phyloP scores from a whole-genome alignment of 2,888 invertebrate species.

The Morpho helenor region DNA sequence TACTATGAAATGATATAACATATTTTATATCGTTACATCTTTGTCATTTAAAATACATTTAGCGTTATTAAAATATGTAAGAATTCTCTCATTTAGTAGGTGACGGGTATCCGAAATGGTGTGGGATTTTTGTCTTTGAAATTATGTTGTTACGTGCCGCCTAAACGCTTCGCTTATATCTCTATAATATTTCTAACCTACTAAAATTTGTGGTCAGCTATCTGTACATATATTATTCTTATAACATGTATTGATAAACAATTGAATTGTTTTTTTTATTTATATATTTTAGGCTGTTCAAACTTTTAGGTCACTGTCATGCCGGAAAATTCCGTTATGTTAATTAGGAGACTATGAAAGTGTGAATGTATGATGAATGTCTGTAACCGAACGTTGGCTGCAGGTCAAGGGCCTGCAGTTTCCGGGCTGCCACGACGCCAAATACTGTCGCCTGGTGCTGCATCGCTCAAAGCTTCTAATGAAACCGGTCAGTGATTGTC shows the following conservation, averaged over 20 bases:
- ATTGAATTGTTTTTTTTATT: neutral
- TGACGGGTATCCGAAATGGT: slow-evolving; percentile 46
- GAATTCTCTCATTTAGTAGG: slow-evolving; percentile 39
- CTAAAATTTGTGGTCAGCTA: slow-evolving; percentile 14
- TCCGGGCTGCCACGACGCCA: slow-evolving; percentile 96
- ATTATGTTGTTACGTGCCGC: slow-evolving; percentile 51
- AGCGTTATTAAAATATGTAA: no score
- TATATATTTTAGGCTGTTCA: slow-evolving; percentile 1
- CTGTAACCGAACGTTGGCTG: slow-evolving; percentile 60
- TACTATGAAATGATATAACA: no score
- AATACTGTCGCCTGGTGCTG: slow-evolving; percentile 97
- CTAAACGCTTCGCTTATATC: slow-evolving; percentile 58
- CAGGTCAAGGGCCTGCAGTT: slow-evolving; percentile 98
- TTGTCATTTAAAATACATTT: neutral
- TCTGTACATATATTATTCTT: neutral
- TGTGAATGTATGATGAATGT: slow-evolving; percentile 21
- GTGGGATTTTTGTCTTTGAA: slow-evolving; percentile 56
- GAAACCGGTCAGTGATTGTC: slow-evolving; percentile 92
- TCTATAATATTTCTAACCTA: slow-evolving; percentile 20
- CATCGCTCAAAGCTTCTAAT: slow-evolving; percentile 98
- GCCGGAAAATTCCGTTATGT: slow-evolving; percentile 8
- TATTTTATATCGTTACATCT: no score
- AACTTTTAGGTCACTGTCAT: neutral
- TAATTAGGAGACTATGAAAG: slow-evolving; percentile 9
- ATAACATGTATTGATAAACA: neutral